A percentile compares a stretch with the other conserved stretches of the same genome.
Conservation (phyloP, 2,888 invertebrate genomes). For the Synanthedon vespiformis region DNA sequence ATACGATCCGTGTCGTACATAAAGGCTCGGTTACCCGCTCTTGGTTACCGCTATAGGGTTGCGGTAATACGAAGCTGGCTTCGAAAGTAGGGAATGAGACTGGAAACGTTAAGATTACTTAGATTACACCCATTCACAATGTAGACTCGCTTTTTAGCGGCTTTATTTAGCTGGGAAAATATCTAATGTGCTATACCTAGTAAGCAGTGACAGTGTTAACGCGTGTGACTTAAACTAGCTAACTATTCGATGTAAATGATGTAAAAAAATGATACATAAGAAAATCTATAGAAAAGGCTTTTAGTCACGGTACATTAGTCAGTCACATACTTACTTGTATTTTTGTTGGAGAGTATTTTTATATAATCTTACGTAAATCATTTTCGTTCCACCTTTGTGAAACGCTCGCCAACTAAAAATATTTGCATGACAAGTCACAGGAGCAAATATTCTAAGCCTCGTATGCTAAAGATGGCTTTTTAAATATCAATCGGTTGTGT, state of each 20-base stretch:
- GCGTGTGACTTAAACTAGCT: no score
- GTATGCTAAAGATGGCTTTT: no score
- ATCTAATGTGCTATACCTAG: no score
- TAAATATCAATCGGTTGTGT: no score
- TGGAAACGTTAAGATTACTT: constrained; percentile 12
- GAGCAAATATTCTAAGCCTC: not conserved
- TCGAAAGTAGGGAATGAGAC: constrained; percentile 31
- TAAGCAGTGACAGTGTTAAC: no score
- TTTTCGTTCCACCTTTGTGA: not conserved
- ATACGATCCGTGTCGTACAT: constrained; percentile 18
- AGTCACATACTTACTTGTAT: not conserved
- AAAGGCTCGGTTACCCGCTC: constrained; percentile 9
- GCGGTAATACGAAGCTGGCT: constrained; percentile 33
- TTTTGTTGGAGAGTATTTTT: not conserved
- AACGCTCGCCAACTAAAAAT: constrained; percentile 18
- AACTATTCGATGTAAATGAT: no score
- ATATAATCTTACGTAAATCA: not conserved
- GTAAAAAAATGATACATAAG: not conserved
- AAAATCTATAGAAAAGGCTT: not conserved
- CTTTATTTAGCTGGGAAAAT: no score
- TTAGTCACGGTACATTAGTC: not conserved
- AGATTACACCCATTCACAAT: not conserved
- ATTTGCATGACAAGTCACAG: constrained; percentile 9
- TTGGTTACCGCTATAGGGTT: constrained; percentile 25
- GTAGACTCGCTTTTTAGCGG: no score